phyloP scores from a whole-genome alignment of 30 jellyfish, hydroid and myxozoan genomes.

The Aurelia sp. region DNA sequence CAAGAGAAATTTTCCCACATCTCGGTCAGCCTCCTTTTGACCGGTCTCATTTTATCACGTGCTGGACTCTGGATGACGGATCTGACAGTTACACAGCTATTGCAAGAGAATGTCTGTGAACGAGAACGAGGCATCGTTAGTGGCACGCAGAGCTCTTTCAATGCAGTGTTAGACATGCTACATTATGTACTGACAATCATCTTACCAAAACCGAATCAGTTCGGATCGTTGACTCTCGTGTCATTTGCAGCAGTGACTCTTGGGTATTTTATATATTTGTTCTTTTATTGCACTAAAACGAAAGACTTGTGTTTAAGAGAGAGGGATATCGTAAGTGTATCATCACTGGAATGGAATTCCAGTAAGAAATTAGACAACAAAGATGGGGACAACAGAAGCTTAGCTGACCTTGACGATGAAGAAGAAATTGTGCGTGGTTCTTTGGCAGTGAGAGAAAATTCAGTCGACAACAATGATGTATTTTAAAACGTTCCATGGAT shows the following conservation, averaged over 20 bases:
- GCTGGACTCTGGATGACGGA: conserved; percentile 98
- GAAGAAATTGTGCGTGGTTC: conserved; percentile 60
- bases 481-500: background rate
- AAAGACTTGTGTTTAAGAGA: conserved; percentile 19
- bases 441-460: background rate
- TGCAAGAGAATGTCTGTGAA: conserved; percentile 93
- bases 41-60: conserved; percentile 92
- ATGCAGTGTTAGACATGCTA: conserved; percentile 86
- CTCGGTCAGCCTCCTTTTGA: conserved; percentile 80
- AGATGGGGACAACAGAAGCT: conserved; percentile 30
- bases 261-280: conserved; percentile 64
- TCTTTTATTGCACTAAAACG: conserved; percentile 52
- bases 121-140: conserved; percentile 93
- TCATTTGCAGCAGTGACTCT: conserved; percentile 84
- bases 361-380: conserved; percentile 12
- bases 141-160: conserved; percentile 94
- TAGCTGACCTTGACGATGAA: conserved; percentile 51
- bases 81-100: conserved; percentile 96
- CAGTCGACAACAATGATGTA: background rate
- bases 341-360: conserved; percentile 47
- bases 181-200: conserved; percentile 86
- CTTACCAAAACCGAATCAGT: conserved; percentile 83
- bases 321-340: conserved; percentile 58
- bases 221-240: conserved; percentile 77
- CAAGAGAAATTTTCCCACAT: conserved; percentile 54